Percentiles rank a stretch among this genome's conserved stretches.
phyloP scores from a whole-genome alignment of 1,140 invertebrate genomes.

The Xylocopa sonorina region DNA sequence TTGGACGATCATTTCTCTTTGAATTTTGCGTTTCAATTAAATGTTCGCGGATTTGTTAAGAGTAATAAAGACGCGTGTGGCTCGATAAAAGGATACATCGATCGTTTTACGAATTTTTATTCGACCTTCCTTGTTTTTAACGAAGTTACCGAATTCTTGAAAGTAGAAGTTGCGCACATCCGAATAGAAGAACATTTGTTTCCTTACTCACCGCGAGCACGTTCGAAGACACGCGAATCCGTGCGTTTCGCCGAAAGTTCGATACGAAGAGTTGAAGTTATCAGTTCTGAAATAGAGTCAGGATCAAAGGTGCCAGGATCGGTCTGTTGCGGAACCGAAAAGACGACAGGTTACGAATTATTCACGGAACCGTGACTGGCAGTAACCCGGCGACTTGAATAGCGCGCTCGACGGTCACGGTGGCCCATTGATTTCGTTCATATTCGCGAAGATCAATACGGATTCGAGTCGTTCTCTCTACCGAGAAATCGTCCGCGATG shows the following conservation, averaged over 20 bases:
- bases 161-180: too few relatives aligned
- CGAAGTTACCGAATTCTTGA: too few relatives aligned
- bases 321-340: constrained; percentile 47
- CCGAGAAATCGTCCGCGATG: neutral
- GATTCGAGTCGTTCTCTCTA: constrained; percentile 39
- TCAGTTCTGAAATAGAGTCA: neutral
- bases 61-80: too few relatives aligned
- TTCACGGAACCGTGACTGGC: constrained; percentile 67
- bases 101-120: too few relatives aligned
- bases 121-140: too few relatives aligned
- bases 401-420: constrained; percentile 35
- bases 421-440: constrained; percentile 67
- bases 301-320: constrained; percentile 21
- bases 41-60: neutral
- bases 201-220: too few relatives aligned
- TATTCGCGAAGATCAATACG: constrained; percentile 52
- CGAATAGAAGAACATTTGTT: too few relatives aligned
- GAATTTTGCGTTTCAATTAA: too few relatives aligned
- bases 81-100: too few relatives aligned
- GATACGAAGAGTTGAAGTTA: neutral
- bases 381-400: constrained; percentile 42
- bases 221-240: too few relatives aligned
- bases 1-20: neutral
- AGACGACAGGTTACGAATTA: constrained; percentile 55
- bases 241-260: too few relatives aligned